These are phyloP conservation scores for Myotis findleyi DNA, from an alignment of 2,797 vertebrate genomes.

Conservation along the genomic window DNA sequence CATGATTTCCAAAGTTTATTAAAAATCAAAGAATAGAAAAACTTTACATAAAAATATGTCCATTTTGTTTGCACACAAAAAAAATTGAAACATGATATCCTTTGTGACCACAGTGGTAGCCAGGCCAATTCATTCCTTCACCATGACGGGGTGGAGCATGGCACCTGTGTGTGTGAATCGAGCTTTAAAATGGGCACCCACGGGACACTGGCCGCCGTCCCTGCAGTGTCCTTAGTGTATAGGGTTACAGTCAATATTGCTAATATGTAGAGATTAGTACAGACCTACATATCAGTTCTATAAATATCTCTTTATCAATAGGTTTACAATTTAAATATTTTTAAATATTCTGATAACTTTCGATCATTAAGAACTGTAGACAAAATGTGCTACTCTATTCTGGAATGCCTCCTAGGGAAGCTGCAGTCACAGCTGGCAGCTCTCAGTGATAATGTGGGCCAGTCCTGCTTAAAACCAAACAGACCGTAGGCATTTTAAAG, in stretches of 20 bases:
- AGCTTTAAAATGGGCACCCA: slow-evolving; percentile 79
- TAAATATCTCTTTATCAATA: slow-evolving; percentile 86
- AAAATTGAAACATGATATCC: slow-evolving; percentile 87
- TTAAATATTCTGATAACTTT: slow-evolving; percentile 82
- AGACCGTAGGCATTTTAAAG: neutral
- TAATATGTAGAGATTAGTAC: slow-evolving; percentile 86
- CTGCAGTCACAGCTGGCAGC: neutral
- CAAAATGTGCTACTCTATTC: slow-evolving; percentile 83
- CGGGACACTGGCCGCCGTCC: slow-evolving; percentile 79
- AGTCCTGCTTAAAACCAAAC: neutral
- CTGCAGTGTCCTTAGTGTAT: slow-evolving; percentile 74
- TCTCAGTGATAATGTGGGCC: neutral
- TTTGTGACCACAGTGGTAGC: slow-evolving; percentile 86
- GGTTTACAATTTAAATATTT: slow-evolving; percentile 86
- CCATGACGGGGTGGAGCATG: slow-evolving; percentile 83
- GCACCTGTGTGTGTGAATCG: slow-evolving; percentile 75
- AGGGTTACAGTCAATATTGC: slow-evolving; percentile 87
- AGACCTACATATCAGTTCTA: slow-evolving; percentile 86
- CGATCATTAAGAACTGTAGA: slow-evolving; percentile 81
- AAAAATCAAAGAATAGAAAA: slow-evolving; percentile 99
- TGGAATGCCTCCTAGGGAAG: slow-evolving; percentile 50
- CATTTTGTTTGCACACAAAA: slow-evolving; percentile 87
- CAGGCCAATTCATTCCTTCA: slow-evolving; percentile 87
- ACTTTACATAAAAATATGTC: slow-evolving; percentile 99
- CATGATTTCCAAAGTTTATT: slow-evolving; percentile 95